Evolutionary conservation across 2,113 vertebrate species (phyloP).

Genomic region (Rhegmatorhina hoffmannsi): DNA sequence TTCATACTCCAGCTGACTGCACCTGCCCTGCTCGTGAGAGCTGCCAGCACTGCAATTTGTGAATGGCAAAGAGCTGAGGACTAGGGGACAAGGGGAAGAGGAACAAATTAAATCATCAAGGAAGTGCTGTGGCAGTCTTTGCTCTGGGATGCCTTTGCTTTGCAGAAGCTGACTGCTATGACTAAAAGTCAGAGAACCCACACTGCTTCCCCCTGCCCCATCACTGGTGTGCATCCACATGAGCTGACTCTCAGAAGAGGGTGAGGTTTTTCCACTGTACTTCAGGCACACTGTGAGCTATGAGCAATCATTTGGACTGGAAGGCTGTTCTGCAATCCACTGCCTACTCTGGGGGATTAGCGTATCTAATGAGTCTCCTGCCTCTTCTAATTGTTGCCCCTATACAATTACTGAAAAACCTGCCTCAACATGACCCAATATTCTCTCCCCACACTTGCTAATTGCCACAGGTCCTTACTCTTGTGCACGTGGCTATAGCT

Average conservation of each 20-base stretch:
- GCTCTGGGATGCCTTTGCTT: neutral
- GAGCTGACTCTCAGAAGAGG: neutral
- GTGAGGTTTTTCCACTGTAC: neutral
- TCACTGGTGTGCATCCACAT: neutral
- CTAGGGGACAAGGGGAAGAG: neutral
- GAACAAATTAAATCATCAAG: neutral
- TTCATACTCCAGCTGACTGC: neutral
- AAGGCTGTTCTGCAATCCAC: slow-evolving; percentile 53
- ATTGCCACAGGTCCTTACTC: slow-evolving; percentile 17
- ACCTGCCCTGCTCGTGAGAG: neutral
- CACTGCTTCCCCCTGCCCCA: neutral
- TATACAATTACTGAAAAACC: slow-evolving; percentile 60
- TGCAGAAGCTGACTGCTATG: neutral
- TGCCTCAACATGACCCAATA: slow-evolving; percentile 61
- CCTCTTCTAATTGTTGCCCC: slow-evolving; percentile 55
- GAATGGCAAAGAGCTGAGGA: neutral
- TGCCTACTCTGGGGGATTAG: slow-evolving; percentile 60
- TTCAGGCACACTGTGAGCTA: slow-evolving; percentile 36
- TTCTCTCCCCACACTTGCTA: slow-evolving; percentile 31
- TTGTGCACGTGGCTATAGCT: slow-evolving; percentile 15
- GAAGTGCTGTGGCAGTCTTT: neutral
- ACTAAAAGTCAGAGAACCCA: neutral
- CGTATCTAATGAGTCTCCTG: slow-evolving; percentile 46
- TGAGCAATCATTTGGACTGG: slow-evolving; percentile 43
- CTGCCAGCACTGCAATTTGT: neutral